Evolutionary conservation across 2,888 invertebrate species (phyloP).

Genomic region (Amiota mariae): DNA sequence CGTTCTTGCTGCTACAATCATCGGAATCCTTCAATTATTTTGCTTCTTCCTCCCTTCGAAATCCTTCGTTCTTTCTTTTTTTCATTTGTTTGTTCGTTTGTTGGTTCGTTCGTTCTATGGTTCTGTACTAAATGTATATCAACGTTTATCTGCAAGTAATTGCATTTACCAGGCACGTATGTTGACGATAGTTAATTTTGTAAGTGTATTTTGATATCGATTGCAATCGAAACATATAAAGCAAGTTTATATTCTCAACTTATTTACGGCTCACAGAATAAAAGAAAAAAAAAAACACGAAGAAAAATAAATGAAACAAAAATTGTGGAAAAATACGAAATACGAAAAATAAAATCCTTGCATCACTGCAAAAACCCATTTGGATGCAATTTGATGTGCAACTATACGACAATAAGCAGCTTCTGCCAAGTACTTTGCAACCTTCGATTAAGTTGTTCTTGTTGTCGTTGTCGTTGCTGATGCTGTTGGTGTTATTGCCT

Average conservation of each 20-base stretch:
- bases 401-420: conserved; percentile 42
- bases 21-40: conserved; percentile 32
- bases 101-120: conserved; percentile 25
- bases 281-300: not conserved
- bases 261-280: conserved; percentile 41
- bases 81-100: not conserved
- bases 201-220: conserved; percentile 66
- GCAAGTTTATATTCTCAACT: conserved; percentile 36
- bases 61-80: conserved; percentile 34
- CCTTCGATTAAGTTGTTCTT: conserved; percentile 32
- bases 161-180: conserved; percentile 65
- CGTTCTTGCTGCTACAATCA: conserved; percentile 52
- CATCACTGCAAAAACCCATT: conserved; percentile 18
- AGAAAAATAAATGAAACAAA: not conserved
- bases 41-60: too few species aligned
- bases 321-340: not conserved
- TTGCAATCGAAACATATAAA: conserved; percentile 50
- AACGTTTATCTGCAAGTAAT: conserved; percentile 63
- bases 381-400: conserved; percentile 48
- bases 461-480: conserved; percentile 9
- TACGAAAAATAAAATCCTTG: not conserved
- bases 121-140: conserved; percentile 33
- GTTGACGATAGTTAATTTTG: conserved; percentile 67
- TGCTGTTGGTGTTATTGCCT: conserved; percentile 11
- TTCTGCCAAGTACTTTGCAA: not conserved